phyloP scores from a whole-genome alignment of 2,888 invertebrate genomes.

The Aphidoletes aphidimyza region DNA sequence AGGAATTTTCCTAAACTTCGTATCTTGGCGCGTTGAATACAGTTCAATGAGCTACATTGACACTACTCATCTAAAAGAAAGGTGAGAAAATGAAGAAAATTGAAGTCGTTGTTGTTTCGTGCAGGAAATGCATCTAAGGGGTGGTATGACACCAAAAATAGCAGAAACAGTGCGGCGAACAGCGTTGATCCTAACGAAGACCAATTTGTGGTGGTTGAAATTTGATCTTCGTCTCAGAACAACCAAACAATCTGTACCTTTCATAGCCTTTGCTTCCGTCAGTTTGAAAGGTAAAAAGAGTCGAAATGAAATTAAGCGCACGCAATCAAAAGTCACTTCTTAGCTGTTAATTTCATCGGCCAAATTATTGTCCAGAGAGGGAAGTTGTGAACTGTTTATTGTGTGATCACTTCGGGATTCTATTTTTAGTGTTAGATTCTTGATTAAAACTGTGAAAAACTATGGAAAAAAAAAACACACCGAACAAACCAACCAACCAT shows the following conservation, averaged over 20 bases:
- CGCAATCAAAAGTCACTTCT: not conserved
- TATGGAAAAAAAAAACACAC: not conserved
- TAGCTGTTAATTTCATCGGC: not conserved
- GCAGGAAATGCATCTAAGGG: no score
- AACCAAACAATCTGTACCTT: not conserved
- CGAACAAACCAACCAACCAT: no score
- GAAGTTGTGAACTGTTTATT: no score
- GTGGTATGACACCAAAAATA: not conserved
- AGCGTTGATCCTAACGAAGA: not conserved
- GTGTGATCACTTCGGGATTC: no score
- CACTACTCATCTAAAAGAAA: no score
- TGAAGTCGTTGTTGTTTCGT: not conserved
- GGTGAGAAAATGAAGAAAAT: not conserved
- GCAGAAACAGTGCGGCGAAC: not conserved
- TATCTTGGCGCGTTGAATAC: no score
- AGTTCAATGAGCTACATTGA: no score
- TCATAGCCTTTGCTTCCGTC: not conserved
- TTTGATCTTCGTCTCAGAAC: not conserved
- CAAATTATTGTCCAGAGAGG: not conserved
- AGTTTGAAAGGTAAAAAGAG: not conserved
- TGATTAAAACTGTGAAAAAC: no score
- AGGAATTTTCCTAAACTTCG: no score
- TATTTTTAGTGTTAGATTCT: no score
- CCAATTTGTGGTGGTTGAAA: not conserved
- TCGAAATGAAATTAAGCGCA: slow-evolving; percentile 19